A percentile compares a stretch with the other conserved stretches of the same genome.
Conservation (phyloP, 2,797 vertebrate species). For the Pampus argenteus region DNA sequence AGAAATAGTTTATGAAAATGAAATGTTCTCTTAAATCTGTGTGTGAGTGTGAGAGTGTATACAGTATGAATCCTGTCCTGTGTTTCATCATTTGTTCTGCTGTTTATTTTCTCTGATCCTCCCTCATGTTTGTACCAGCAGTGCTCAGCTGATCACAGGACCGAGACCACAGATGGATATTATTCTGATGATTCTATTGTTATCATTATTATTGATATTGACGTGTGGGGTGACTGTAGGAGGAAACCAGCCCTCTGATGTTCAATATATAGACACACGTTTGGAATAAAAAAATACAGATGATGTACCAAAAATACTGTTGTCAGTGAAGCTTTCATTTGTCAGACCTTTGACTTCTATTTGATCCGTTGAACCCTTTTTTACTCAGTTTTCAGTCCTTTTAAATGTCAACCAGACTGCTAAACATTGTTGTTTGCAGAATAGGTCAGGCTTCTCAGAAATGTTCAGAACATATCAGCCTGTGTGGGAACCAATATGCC, state of each 20-base stretch:
- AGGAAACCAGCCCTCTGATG: slow-evolving; percentile 68
- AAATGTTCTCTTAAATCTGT: background rate
- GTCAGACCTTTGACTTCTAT: background rate
- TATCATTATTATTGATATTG: slow-evolving; percentile 72
- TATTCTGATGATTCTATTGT: slow-evolving; percentile 68
- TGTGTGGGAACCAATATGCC: no score
- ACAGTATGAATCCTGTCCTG: background rate
- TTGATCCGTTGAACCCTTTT: no score
- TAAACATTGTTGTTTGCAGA: no score
- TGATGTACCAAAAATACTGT: slow-evolving; percentile 36
- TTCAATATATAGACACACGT: slow-evolving; percentile 80
- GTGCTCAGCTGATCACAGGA: slow-evolving; percentile 46
- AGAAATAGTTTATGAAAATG: slow-evolving; percentile 3
- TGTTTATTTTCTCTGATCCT: slow-evolving; percentile 32
- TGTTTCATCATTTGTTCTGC: slow-evolving; percentile 20
- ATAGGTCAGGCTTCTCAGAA: no score
- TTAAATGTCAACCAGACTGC: no score
- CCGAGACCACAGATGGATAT: slow-evolving; percentile 46
- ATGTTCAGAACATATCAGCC: no score
- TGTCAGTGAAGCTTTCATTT: background rate
- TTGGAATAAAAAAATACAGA: slow-evolving; percentile 77
- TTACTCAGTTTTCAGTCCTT: no score
- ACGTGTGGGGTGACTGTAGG: slow-evolving; percentile 74
- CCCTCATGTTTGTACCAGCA: slow-evolving; percentile 67
- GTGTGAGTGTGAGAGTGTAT: slow-evolving; percentile 3